These are phyloP conservation scores for Xylocopa sonorina DNA, from an alignment of 1,140 invertebrate species.

Conservation along the genomic window DNA sequence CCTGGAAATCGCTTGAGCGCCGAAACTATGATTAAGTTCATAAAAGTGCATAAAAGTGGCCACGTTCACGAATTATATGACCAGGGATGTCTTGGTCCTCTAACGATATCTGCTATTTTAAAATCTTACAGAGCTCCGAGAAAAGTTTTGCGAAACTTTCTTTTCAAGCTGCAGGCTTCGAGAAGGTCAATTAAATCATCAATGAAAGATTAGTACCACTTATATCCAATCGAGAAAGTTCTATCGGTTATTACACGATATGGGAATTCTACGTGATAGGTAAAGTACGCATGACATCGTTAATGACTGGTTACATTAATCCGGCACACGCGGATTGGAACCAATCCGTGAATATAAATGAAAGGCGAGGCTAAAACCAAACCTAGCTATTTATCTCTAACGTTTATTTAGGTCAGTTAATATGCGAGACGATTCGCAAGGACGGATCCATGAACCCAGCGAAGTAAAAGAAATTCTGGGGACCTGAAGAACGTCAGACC, in stretches of 20 bases:
- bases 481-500: no score
- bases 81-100: not conserved
- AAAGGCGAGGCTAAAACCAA: constrained; percentile 7
- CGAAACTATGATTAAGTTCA: not conserved
- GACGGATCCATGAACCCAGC: no score
- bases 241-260: no score
- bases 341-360: constrained; percentile 36
- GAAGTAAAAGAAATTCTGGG: no score
- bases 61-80: not conserved
- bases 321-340: not conserved
- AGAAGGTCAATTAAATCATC: no score
- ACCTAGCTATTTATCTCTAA: constrained; percentile 8
- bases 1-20: not conserved
- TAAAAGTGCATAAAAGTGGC: not conserved
- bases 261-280: not conserved
- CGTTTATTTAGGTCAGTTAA: constrained; percentile 34
- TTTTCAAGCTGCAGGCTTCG: no score
- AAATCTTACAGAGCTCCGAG: no score
- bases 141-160: not conserved
- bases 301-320: not conserved
- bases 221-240: no score
- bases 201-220: no score
- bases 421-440: constrained; percentile 36
- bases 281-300: not conserved
- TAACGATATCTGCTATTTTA: no score